These are phyloP conservation scores for Gila orcuttii DNA, from an alignment of 2,113 vertebrate genomes.

Conservation along the genomic window DNA sequence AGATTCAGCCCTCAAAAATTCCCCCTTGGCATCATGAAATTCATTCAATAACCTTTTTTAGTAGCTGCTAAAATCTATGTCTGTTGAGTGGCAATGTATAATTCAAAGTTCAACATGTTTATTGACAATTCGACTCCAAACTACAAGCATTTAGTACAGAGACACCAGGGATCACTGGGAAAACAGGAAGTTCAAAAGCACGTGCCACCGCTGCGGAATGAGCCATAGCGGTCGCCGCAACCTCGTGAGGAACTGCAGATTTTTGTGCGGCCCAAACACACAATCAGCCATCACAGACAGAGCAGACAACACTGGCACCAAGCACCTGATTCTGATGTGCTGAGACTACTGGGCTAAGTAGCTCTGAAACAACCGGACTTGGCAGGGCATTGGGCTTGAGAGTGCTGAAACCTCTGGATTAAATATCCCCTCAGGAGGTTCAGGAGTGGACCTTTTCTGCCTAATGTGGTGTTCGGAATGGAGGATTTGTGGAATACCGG, in stretches of 20 bases:
- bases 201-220: too few species aligned
- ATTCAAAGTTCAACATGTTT: not conserved
- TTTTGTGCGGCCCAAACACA: too few species aligned
- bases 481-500: not conserved
- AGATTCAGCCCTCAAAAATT: not conserved
- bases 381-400: not conserved
- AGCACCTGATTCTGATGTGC: too few species aligned
- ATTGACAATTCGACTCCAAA: not conserved
- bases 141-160: not conserved
- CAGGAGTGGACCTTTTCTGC: not conserved
- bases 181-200: too few species aligned
- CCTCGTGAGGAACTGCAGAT: too few species aligned
- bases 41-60: not conserved
- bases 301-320: too few species aligned
- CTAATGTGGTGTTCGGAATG: not conserved
- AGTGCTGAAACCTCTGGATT: not conserved
- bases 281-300: too few species aligned
- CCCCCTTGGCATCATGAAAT: not conserved
- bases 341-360: too few species aligned
- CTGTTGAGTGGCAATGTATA: conserved; percentile 6
- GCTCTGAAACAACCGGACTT: too few species aligned
- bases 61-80: conserved; percentile 7
- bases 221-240: too few species aligned
- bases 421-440: not conserved
- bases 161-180: too few species aligned